phyloP scores from a whole-genome alignment of 1,140 invertebrate species.

The Drosophila athabasca region DNA sequence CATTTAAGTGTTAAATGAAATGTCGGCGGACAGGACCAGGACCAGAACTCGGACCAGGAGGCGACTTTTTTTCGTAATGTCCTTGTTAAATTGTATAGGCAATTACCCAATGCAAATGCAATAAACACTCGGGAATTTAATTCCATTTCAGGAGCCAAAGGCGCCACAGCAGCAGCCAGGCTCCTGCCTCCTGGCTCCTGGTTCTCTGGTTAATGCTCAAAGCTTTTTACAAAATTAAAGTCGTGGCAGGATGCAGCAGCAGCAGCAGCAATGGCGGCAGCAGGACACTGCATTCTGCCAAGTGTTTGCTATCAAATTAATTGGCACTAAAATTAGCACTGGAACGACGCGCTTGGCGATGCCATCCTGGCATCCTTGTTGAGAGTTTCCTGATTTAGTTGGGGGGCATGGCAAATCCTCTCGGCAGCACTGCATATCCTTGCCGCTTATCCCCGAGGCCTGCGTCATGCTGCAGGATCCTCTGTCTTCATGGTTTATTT shows the following conservation, averaged over 20 bases:
- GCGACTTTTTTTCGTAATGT: slow-evolving; percentile 59
- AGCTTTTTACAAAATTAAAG: slow-evolving; percentile 77
- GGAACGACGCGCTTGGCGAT: neutral
- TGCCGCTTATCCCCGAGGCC: slow-evolving; percentile 1
- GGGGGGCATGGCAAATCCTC: slow-evolving; percentile 1
- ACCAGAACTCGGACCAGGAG: neutral
- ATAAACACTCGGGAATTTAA: slow-evolving; percentile 75
- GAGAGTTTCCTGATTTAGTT: slow-evolving; percentile 48
- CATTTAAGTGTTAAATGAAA: slow-evolving; percentile 76
- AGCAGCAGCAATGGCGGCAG: slow-evolving; percentile 11
- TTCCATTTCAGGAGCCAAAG: slow-evolving; percentile 65
- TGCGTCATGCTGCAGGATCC: neutral
- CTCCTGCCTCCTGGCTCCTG: neutral
- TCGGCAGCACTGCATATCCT: slow-evolving; percentile 9
- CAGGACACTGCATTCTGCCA: slow-evolving; percentile 45
- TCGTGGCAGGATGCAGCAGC: slow-evolving; percentile 1
- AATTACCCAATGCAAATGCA: slow-evolving; percentile 76
- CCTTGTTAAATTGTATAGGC: slow-evolving; percentile 79
- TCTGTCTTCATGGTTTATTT: too few relatives aligned
- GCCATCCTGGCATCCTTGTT: slow-evolving; percentile 25
- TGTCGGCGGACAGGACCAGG: neutral
- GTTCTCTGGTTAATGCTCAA: slow-evolving; percentile 28
- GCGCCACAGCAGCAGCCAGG: slow-evolving; percentile 32
- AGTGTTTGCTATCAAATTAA: slow-evolving; percentile 80
- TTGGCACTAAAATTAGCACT: slow-evolving; percentile 80